phyloP scores from a whole-genome alignment of 2,888 invertebrate genomes.

The Steinernema hermaphroditum region DNA sequence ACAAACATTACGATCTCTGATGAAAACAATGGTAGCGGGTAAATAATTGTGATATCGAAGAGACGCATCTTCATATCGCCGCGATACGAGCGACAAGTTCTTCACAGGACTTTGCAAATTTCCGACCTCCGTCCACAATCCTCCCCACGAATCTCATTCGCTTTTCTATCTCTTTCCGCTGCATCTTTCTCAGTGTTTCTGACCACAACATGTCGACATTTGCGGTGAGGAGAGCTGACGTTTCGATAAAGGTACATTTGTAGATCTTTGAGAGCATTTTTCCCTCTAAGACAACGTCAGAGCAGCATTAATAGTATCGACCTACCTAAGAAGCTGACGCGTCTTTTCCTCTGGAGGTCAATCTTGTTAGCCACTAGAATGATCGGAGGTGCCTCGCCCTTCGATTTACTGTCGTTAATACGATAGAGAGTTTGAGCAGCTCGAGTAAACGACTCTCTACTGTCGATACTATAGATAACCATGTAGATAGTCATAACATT shows the following conservation, averaged over 20 bases:
- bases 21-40: too few relatives aligned
- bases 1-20: too few relatives aligned
- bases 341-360: slow-evolving; percentile 61
- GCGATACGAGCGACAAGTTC: slow-evolving; percentile 54
- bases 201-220: slow-evolving; percentile 58
- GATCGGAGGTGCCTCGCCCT: slow-evolving; percentile 35
- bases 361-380: slow-evolving; percentile 62
- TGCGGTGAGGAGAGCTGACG: slow-evolving; percentile 56
- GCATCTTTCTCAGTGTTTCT: slow-evolving; percentile 51
- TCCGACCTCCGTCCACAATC: slow-evolving; percentile 53
- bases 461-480: slow-evolving; percentile 59
- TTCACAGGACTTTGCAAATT: slow-evolving; percentile 60
- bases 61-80: too few relatives aligned
- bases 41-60: too few relatives aligned
- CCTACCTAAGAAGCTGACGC: slow-evolving; percentile 57
- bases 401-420: slow-evolving; percentile 36
- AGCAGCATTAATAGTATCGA: not conserved
- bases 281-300: slow-evolving; percentile 56
- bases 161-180: slow-evolving; percentile 37
- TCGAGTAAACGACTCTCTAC: slow-evolving; percentile 54
- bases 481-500: slow-evolving; percentile 51
- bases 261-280: slow-evolving; percentile 62
- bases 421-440: slow-evolving; percentile 54
- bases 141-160: slow-evolving; percentile 31
- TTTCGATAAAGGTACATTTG: slow-evolving; percentile 59